phyloP scores from a whole-genome alignment of 2,888 invertebrate genomes.

The Caenorhabditis afra region DNA sequence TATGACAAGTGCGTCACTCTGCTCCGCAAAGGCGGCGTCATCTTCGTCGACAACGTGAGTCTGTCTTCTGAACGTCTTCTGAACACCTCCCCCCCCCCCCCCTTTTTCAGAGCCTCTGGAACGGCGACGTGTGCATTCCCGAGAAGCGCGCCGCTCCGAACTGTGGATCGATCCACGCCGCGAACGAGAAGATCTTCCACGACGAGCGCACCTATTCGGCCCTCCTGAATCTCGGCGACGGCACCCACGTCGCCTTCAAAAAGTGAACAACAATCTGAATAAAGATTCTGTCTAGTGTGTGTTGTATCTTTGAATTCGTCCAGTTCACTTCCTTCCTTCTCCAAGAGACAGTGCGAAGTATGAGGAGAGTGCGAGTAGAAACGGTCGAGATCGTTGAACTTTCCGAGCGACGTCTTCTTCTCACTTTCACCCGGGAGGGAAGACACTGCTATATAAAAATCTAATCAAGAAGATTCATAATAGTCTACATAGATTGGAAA shows the following conservation, averaged over 20 bases:
- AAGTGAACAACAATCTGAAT: conserved; percentile 49
- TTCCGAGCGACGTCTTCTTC: background rate
- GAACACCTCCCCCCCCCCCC: no score
- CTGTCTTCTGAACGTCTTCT: no score
- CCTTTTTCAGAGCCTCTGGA: conserved; percentile 43
- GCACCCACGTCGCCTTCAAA: conserved; percentile 74
- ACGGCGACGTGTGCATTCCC: conserved; percentile 20
- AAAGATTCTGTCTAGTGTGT: no score
- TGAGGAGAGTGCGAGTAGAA: no score
- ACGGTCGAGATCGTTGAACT: no score
- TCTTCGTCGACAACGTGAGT: conserved; percentile 81
- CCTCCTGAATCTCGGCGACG: conserved; percentile 78
- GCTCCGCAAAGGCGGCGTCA: conserved; percentile 81
- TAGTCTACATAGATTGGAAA: no score
- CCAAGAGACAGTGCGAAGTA: no score
- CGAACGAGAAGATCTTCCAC: conserved; percentile 48
- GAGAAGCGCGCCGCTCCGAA: background rate
- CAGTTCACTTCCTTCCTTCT: no score
- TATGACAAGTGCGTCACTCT: conserved; percentile 81
- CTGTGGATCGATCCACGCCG: conserved; percentile 26
- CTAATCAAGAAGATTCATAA: conserved; percentile 51
- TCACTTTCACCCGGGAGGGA: background rate
- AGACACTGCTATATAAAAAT: background rate
- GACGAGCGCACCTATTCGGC: conserved; percentile 74
- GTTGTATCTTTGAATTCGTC: no score